Evolutionary conservation across 2,888 invertebrate genomes (phyloP).

Genomic region (Heliconius erato): DNA sequence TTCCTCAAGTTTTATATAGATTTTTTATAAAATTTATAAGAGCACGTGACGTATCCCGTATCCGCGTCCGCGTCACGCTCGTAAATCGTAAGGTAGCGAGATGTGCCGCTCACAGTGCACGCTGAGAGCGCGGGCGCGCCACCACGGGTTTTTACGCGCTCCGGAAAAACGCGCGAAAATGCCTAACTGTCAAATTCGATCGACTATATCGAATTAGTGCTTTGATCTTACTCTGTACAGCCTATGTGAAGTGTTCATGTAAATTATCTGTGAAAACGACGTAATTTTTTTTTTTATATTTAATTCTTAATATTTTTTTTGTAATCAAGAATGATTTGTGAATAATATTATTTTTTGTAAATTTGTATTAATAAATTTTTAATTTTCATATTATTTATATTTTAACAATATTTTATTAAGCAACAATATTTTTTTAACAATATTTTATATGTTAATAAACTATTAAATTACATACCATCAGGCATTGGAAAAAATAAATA

Average conservation of each 20-base stretch:
- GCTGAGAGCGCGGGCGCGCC: slow-evolving; percentile 73
- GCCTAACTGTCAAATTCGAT: slow-evolving; percentile 72
- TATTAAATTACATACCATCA: neutral
- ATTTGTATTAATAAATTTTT: neutral
- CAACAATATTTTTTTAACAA: neutral
- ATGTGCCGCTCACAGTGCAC: slow-evolving; percentile 75
- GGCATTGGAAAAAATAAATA: slow-evolving; percentile 33
- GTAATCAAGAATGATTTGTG: neutral
- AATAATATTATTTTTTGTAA: neutral
- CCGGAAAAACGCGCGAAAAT: slow-evolving; percentile 85
- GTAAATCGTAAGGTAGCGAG: slow-evolving; percentile 77
- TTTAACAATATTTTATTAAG: too few relatives aligned
- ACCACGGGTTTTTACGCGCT: slow-evolving; percentile 63
- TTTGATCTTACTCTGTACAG: slow-evolving; percentile 54
- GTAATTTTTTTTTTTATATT: slow-evolving; percentile 32
- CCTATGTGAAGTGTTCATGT: slow-evolving; percentile 57
- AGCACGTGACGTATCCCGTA: slow-evolving; percentile 62
- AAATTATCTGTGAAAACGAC: slow-evolving; percentile 49
- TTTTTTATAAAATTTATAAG: neutral
- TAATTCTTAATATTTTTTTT: too few relatives aligned
- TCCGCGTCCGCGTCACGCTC: slow-evolving; percentile 82
- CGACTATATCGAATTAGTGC: slow-evolving; percentile 62
- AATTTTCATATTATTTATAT: neutral
- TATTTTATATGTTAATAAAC: neutral
- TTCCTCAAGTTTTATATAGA: neutral